Conservation (phyloP, 1,140 invertebrate species). For the Nomia melanderi region DNA sequence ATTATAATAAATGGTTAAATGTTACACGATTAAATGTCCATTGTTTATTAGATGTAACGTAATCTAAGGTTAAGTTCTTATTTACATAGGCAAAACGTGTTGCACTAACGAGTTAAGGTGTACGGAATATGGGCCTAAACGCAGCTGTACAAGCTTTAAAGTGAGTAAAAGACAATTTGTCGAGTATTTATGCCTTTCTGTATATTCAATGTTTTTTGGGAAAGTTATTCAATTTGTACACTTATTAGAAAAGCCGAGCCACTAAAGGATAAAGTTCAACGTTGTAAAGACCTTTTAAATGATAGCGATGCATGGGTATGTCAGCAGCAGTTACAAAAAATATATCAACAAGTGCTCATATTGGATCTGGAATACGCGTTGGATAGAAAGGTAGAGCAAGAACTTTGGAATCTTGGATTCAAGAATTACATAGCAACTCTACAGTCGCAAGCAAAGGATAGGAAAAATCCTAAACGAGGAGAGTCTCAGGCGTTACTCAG, state of each 20-base stretch:
- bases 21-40: neutral
- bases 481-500: constrained; percentile 89
- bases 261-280: constrained; percentile 85
- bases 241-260: constrained; percentile 86
- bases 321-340: constrained; percentile 86
- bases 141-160: constrained; percentile 87
- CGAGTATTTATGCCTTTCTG: constrained; percentile 29
- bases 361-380: constrained; percentile 93
- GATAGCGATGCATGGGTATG: constrained; percentile 84
- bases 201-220: neutral
- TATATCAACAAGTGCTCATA: constrained; percentile 91
- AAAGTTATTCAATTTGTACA: neutral
- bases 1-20: neutral
- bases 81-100: constrained; percentile 49
- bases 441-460: constrained; percentile 88
- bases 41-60: too few species aligned
- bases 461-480: constrained; percentile 87
- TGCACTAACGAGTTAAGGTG: constrained; percentile 48
- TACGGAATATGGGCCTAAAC: constrained; percentile 85
- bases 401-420: constrained; percentile 94
- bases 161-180: constrained; percentile 76
- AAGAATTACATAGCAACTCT: constrained; percentile 92
- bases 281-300: constrained; percentile 84
- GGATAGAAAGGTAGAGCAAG: constrained; percentile 94
- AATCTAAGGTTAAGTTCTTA: neutral